A percentile compares a stretch with the other conserved stretches of the same genome.
phyloP scores from a whole-genome alignment of 2,797 vertebrate species.

The Coregonus ussuriensis region DNA sequence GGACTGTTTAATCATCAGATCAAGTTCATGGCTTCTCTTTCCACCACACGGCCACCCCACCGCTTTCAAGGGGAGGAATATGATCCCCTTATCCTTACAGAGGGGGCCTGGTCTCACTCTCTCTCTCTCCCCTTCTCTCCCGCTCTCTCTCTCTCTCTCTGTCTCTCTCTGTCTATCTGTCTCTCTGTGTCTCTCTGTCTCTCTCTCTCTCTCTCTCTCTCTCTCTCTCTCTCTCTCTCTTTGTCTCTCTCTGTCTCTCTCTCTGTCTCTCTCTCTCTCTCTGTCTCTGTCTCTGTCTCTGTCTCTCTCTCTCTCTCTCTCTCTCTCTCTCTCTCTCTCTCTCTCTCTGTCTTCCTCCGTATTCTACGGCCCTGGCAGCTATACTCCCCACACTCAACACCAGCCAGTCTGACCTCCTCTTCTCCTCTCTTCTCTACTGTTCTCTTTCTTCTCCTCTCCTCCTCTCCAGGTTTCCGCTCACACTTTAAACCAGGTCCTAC shows the following conservation, averaged over 20 bases:
- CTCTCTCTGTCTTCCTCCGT: conserved; percentile 19
- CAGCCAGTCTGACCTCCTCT: conserved; percentile 26
- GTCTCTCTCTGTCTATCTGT: too few species aligned
- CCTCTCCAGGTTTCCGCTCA: conserved; percentile 68
- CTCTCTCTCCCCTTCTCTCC: conserved; percentile 52
- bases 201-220: neutral
- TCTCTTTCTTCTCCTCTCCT: conserved; percentile 52
- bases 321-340: too few species aligned
- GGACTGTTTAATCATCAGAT: conserved; percentile 77
- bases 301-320: conserved; percentile 44
- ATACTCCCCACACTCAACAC: conserved; percentile 33
- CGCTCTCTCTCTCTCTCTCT: conserved; percentile 53
- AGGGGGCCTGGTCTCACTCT: conserved; percentile 47
- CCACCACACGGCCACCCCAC: conserved; percentile 59
- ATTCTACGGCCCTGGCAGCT: conserved; percentile 33
- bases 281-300: conserved; percentile 23
- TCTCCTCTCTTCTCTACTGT: conserved; percentile 26
- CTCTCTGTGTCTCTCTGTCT: too few species aligned
- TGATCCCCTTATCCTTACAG: conserved; percentile 68
- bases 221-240: conserved; percentile 28
- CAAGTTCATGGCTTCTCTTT: conserved; percentile 74
- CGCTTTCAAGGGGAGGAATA: conserved; percentile 70
- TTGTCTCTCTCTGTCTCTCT: too few species aligned
- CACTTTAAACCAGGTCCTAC: conserved; percentile 73
- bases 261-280: conserved; percentile 7